phyloP scores from a whole-genome alignment of 2,797 vertebrate species.

The Synanceia verrucosa region DNA sequence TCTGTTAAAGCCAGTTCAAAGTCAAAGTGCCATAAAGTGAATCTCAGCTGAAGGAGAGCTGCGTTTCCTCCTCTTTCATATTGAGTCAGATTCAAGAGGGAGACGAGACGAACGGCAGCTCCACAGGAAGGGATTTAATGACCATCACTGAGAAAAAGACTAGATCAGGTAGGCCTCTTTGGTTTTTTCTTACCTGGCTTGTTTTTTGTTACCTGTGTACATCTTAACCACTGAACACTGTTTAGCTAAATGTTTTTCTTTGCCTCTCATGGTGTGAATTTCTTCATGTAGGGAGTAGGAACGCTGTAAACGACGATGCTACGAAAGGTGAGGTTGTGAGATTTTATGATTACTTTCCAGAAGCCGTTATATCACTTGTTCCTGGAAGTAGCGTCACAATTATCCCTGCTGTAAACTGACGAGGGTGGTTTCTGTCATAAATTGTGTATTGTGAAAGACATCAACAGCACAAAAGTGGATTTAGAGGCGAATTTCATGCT shows the following conservation, averaged over 20 bases:
- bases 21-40: slow-evolving; percentile 79
- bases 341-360: neutral
- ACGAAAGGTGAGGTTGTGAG: slow-evolving; percentile 66
- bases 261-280: neutral
- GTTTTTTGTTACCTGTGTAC: too few relatives aligned
- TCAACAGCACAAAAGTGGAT: neutral
- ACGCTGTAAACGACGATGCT: slow-evolving; percentile 57
- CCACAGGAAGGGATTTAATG: slow-evolving; percentile 24
- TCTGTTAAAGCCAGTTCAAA: slow-evolving; percentile 66
- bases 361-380: neutral
- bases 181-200: neutral
- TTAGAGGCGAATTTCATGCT: neutral
- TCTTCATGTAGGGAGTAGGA: slow-evolving; percentile 38
- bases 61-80: slow-evolving; percentile 44
- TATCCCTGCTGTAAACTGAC: neutral
- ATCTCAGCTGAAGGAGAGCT: neutral
- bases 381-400: neutral
- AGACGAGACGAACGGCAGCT: slow-evolving; percentile 6
- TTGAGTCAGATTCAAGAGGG: neutral
- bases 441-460: neutral
- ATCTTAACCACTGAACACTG: neutral
- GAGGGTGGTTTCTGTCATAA: neutral
- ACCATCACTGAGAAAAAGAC: slow-evolving; percentile 19
- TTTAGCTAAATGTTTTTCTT: neutral
- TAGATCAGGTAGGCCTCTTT: slow-evolving; percentile 12